A percentile compares a stretch with the other conserved stretches of the same genome.
phyloP scores from a whole-genome alignment of 2,888 invertebrate species.

The Drosophila multiciliata region DNA sequence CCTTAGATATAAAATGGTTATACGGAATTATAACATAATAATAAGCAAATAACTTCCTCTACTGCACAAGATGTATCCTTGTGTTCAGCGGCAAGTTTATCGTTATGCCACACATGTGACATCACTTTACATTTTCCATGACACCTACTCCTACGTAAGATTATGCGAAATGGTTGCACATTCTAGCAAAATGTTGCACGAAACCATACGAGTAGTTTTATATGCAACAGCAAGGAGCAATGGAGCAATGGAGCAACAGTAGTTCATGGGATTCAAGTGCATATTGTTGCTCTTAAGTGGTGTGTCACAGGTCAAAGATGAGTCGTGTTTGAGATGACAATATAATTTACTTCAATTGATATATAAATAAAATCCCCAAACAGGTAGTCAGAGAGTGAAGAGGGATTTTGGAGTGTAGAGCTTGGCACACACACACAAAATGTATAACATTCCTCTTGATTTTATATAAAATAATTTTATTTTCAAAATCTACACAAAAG shows the following conservation, averaged over 20 bases:
- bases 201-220: slow-evolving; percentile 11
- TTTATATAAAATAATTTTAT: not conserved
- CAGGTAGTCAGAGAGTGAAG: slow-evolving; percentile 8
- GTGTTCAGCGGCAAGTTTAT: slow-evolving; percentile 29
- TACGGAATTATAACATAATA: slow-evolving; percentile 49
- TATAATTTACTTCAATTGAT: slow-evolving; percentile 14
- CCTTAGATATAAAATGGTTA: slow-evolving; percentile 19
- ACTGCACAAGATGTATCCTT: slow-evolving; percentile 18
- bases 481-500: not conserved
- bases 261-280: slow-evolving; percentile 40
- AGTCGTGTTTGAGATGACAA: not conserved
- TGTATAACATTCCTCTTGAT: not conserved
- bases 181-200: slow-evolving; percentile 24
- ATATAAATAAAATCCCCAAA: slow-evolving; percentile 8
- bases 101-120: slow-evolving; percentile 20
- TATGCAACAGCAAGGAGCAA: slow-evolving; percentile 1
- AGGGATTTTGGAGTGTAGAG: not conserved
- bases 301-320: slow-evolving; percentile 31
- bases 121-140: slow-evolving; percentile 10
- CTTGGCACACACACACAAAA: not conserved
- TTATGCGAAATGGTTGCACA: slow-evolving; percentile 44
- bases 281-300: slow-evolving; percentile 41
- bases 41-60: slow-evolving; percentile 47
- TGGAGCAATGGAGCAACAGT: slow-evolving; percentile 15
- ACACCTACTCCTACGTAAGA: slow-evolving; percentile 21